Base-by-base conservation (phyloP, 2,113 vertebrate genomes). In the Cyrtonyx montezumae region DNA sequence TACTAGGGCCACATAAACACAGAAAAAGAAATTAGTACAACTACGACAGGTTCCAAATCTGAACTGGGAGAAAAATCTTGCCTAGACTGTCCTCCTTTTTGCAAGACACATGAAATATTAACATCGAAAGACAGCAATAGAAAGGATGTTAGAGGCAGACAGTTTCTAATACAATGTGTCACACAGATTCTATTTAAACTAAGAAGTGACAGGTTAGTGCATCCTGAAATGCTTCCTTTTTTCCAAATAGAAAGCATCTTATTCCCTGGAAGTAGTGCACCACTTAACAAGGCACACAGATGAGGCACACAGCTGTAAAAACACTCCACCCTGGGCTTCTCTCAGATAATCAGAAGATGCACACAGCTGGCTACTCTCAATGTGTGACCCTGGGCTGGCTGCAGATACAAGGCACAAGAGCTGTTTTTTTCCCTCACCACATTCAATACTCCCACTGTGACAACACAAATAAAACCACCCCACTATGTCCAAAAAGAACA, bases 281-380 rank as follows among this genome's bases (percentile, higher is more conserved):
- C 28, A 63, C 46, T 83, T 45, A 55, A 77, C 0, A 5, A 67
- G 82, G 34, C 1, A 0, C 40, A 74, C 0, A 78, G 68, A 23
- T 28, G 1, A 71, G 30, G 62, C 32, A 86, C 23, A 30, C 32
- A 84, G 61, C 36, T 77, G 34, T 46, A 74, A 87, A 84, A 87
- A 69, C n/a, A 74, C 30, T 73, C 26, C 30, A 63, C 34, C 84
- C 87, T 43, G 49, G 58, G 68, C 37, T 87, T 70, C 65, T 40
- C 74, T 69, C 59, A 67, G 67, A 34, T 14, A 73, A 76, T 46
- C 30, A 58, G 49, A 58, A 58, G 55, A 76, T 6, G 11, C 17
- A 51, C 34, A 69, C 4, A 62, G 45, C 40, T 43, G 3, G 2
- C 74, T 55, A 61, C 26, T 58, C 17, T 18, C 68, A 79, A 37